Evolutionary conservation across 2,797 vertebrate species (phyloP).

Genomic region (Geotrypetes seraphini): DNA sequence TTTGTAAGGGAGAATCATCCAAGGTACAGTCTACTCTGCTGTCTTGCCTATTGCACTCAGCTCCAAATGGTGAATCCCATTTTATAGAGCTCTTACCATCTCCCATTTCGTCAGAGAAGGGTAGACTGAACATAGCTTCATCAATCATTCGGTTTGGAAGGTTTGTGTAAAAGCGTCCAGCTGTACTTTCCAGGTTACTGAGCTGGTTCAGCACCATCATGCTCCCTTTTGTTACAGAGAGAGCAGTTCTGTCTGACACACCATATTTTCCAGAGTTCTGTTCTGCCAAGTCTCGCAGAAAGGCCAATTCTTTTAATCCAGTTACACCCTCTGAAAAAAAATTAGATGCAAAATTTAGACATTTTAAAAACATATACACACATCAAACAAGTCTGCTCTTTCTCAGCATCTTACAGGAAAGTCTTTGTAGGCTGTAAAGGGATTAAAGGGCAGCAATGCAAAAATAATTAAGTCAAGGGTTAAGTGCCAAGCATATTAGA

Average conservation of each 20-base stretch:
- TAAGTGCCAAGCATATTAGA: too few relatives aligned
- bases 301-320: conserved; percentile 89
- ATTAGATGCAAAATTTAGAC: background rate
- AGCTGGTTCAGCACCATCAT: conserved; percentile 98
- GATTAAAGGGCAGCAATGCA: too few relatives aligned
- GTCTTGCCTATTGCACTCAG: too few relatives aligned
- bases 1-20: too few relatives aligned
- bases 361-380: too few relatives aligned
- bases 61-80: too few relatives aligned
- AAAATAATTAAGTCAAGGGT: too few relatives aligned
- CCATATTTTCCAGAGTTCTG: conserved; percentile 90
- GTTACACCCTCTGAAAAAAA: conserved; percentile 80
- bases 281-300: conserved; percentile 88
- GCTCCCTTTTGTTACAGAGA: conserved; percentile 86
- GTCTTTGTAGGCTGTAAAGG: too few relatives aligned
- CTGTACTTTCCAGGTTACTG: conserved; percentile 92
- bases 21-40: too few relatives aligned
- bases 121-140: conserved; percentile 86
- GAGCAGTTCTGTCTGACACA: conserved; percentile 53
- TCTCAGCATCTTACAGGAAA: too few relatives aligned
- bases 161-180: conserved; percentile 95
- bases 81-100: conserved; percentile 76
- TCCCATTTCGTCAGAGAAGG: conserved; percentile 90
- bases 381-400: too few relatives aligned
- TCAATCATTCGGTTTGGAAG: conserved; percentile 96